phyloP scores from a whole-genome alignment of 1,140 invertebrate genomes.

The Drosophila kikkawai region DNA sequence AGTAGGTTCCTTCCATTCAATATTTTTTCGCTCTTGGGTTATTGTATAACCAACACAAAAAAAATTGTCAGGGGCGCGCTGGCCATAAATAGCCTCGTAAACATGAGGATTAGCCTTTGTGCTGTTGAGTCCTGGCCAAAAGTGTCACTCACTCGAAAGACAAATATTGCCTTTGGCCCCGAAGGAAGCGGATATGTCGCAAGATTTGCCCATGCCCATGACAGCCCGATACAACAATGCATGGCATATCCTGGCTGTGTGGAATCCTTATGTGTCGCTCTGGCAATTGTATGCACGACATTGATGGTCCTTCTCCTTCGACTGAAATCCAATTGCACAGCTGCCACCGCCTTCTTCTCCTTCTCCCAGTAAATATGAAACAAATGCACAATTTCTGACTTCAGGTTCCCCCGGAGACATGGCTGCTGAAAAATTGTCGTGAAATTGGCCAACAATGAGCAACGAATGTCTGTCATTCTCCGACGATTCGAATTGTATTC shows the following conservation, averaged over 20 bases:
- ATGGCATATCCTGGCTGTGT: conserved; percentile 59
- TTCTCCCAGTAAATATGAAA: conserved; percentile 71
- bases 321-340: conserved; percentile 74
- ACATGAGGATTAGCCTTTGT: conserved; percentile 80
- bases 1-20: conserved; percentile 33
- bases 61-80: conserved; percentile 72
- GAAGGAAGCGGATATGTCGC: conserved; percentile 78
- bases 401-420: conserved; percentile 52
- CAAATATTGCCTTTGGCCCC: conserved; percentile 70
- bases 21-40: conserved; percentile 52
- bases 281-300: conserved; percentile 81
- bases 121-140: conserved; percentile 60
- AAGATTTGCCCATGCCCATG: conserved; percentile 63
- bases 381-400: conserved; percentile 69
- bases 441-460: conserved; percentile 78
- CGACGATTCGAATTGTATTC: conserved; percentile 50
- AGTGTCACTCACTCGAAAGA: conserved; percentile 79
- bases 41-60: conserved; percentile 49
- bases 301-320: conserved; percentile 56
- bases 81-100: conserved; percentile 78
- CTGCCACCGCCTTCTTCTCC: conserved; percentile 38
- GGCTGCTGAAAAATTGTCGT: conserved; percentile 76
- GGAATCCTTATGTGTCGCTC: conserved; percentile 76
- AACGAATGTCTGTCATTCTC: conserved; percentile 66
- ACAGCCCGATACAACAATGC: conserved; percentile 32